A percentile compares a stretch with the other conserved stretches of the same genome.
phyloP scores from a whole-genome alignment of 2,888 invertebrate genomes.

The Caenorhabditis doughertyi region DNA sequence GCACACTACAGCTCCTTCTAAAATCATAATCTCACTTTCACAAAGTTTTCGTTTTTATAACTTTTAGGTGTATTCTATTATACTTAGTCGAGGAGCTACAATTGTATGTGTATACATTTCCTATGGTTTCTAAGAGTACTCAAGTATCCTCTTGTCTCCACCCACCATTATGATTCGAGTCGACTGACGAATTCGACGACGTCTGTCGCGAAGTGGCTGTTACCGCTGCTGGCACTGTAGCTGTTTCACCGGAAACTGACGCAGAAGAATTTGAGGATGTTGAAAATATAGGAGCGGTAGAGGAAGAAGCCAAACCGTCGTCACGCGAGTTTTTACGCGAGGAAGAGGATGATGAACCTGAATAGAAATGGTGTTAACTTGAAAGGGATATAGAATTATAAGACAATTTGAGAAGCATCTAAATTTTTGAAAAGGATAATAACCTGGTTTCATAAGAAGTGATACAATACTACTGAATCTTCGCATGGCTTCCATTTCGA shows the following conservation, averaged over 20 bases:
- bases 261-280: slow-evolving; percentile 22
- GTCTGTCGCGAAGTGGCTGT: slow-evolving; percentile 39
- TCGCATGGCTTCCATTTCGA: slow-evolving; percentile 36
- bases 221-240: slow-evolving; percentile 4
- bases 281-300: slow-evolving; percentile 10
- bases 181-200: slow-evolving; percentile 50
- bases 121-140: slow-evolving; percentile 1
- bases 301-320: slow-evolving; percentile 33
- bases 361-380: background rate
- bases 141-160: slow-evolving; percentile 13
- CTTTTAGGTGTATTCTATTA: no score
- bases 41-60: no score
- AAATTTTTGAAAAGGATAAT: no score
- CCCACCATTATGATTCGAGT: slow-evolving; percentile 59
- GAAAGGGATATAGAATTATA: background rate
- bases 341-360: slow-evolving; percentile 30
- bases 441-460: slow-evolving; percentile 33
- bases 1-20: no score
- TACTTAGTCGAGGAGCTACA: no score
- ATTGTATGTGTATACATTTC: background rate
- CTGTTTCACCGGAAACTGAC: slow-evolving; percentile 29
- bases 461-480: slow-evolving; percentile 53
- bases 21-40: no score
- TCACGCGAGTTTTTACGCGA: slow-evolving; percentile 49
- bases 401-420: no score